These are phyloP conservation scores for Remorina albescens DNA, from an alignment of 2,797 vertebrate species.

Conservation along the genomic window DNA sequence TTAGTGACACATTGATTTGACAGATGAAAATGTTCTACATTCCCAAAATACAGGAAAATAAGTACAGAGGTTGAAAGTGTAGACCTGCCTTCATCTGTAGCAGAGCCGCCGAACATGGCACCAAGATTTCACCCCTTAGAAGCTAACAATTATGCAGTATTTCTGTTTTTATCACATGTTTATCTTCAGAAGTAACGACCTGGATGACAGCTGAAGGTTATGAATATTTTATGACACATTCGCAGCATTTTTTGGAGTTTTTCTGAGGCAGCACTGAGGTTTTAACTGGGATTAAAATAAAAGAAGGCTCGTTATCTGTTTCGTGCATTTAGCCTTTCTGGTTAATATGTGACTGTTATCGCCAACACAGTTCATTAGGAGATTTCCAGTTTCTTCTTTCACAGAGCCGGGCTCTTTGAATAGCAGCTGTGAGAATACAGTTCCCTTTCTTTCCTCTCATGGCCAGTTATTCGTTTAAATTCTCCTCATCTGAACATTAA, in stretches of 20 bases:
- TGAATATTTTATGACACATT: slow-evolving; percentile 69
- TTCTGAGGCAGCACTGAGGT: slow-evolving; percentile 51
- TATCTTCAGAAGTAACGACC: slow-evolving; percentile 36
- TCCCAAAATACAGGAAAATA: slow-evolving; percentile 23
- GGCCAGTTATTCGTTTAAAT: slow-evolving; percentile 29
- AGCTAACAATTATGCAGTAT: slow-evolving; percentile 37
- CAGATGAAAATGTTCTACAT: slow-evolving; percentile 29
- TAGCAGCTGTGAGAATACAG: slow-evolving; percentile 40
- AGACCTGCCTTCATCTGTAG: slow-evolving; percentile 10
- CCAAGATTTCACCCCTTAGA: slow-evolving; percentile 7
- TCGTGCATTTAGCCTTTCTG: slow-evolving; percentile 62
- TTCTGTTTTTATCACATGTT: slow-evolving; percentile 31
- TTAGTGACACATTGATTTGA: slow-evolving; percentile 44
- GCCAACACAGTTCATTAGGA: slow-evolving; percentile 56
- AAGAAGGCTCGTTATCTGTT: slow-evolving; percentile 66
- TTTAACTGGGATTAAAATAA: slow-evolving; percentile 63
- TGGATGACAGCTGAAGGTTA: slow-evolving; percentile 53
- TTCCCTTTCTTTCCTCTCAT: slow-evolving; percentile 27
- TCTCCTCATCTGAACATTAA: slow-evolving; percentile 56
- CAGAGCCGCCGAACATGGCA: slow-evolving; percentile 12
- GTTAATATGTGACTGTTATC: slow-evolving; percentile 61
- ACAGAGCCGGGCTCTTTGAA: slow-evolving; percentile 33
- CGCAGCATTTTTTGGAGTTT: slow-evolving; percentile 68
- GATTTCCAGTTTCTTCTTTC: slow-evolving; percentile 49
- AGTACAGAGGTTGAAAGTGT: slow-evolving; percentile 21